Conservation (phyloP, 2,888 invertebrate genomes). For the Cyclophora punctaria region DNA sequence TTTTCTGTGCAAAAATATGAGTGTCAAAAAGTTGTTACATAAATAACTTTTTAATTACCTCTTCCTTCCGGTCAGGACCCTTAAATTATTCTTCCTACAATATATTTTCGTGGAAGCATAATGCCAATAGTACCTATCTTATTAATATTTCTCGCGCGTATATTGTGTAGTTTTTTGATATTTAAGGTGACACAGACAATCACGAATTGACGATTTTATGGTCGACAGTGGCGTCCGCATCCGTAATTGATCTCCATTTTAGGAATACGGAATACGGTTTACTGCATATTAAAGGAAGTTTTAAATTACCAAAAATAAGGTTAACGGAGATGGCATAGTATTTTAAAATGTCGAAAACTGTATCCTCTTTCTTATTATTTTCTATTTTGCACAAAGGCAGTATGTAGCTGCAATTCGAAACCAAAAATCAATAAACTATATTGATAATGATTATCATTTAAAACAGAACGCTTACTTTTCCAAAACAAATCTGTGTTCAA, state of each 20-base stretch:
- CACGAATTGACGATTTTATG: constrained; percentile 18
- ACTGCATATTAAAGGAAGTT: no score
- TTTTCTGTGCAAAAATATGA: no score
- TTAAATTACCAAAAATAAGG: no score
- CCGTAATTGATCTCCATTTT: constrained; percentile 17
- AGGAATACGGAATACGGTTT: constrained; percentile 4
- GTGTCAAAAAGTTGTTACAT: no score
- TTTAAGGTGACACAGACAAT: constrained; percentile 5
- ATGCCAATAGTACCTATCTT: neutral
- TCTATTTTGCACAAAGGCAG: no score
- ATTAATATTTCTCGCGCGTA: constrained; percentile 19
- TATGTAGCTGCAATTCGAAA: no score
- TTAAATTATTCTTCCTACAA: no score
- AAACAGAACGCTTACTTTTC: constrained; percentile 7
- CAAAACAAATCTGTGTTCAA: constrained; percentile 36
- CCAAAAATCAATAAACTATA: no score
- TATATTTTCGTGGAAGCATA: no score
- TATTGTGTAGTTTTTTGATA: constrained; percentile 12
- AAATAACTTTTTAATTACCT: no score
- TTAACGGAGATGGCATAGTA: constrained; percentile 5
- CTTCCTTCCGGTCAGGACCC: no score
- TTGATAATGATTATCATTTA: no score
- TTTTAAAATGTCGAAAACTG: constrained; percentile 13
- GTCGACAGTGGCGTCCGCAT: constrained; percentile 15
- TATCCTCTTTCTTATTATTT: neutral